Evolutionary conservation across 2,113 vertebrate genomes (phyloP).

Genomic region (Cynoglossus semilaevis): DNA sequence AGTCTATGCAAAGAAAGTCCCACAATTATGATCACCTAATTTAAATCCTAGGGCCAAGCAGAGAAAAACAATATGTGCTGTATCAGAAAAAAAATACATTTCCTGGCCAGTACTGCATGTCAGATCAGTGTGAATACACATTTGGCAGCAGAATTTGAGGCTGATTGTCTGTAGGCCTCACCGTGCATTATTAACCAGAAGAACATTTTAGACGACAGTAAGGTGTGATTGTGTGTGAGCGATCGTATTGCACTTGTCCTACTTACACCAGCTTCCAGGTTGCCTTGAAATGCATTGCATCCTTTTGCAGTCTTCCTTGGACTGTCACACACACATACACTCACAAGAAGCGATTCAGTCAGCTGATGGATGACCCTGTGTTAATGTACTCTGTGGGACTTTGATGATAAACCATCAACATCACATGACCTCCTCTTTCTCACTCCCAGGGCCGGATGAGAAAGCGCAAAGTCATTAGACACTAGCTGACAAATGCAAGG

Average conservation of each 20-base stretch:
- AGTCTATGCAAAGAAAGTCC: too few relatives aligned
- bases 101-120: constrained; percentile 2
- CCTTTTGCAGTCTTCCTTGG: constrained; percentile 5
- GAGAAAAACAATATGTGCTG: neutral
- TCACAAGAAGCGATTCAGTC: constrained; percentile 12
- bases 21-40: too few relatives aligned
- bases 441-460: constrained; percentile 1
- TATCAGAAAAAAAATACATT: constrained; percentile 9
- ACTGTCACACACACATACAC: constrained; percentile 1
- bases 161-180: constrained; percentile 27
- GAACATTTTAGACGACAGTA: constrained; percentile 28
- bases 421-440: constrained; percentile 39
- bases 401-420: constrained; percentile 1
- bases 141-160: constrained; percentile 26
- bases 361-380: constrained; percentile 37
- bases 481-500: constrained; percentile 30
- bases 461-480: constrained; percentile 32
- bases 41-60: neutral
- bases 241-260: constrained; percentile 22
- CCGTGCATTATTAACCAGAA: constrained; percentile 51
- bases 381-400: constrained; percentile 22
- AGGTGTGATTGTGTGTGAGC: constrained; percentile 5
- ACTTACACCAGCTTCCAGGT: constrained; percentile 30
- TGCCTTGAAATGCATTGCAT: neutral
- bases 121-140: constrained; percentile 19